phyloP scores from a whole-genome alignment of 2,113 vertebrate genomes.

The Thryonomys swinderianus region DNA sequence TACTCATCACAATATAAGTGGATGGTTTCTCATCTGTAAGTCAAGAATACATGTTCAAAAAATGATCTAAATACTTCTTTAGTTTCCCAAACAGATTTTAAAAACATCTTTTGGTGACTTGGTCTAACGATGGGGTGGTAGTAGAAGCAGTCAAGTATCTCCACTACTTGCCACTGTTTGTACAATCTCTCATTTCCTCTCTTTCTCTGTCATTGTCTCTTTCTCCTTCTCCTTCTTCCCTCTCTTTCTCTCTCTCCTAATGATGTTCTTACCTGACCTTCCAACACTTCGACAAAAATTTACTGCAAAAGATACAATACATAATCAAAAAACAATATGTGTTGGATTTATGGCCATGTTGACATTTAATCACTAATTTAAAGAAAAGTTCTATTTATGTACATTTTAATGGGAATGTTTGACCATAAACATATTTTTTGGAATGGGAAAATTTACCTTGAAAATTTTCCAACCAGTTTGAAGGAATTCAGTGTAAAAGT shows the following conservation, averaged over 20 bases:
- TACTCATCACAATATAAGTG: background rate
- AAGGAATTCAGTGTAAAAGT: background rate
- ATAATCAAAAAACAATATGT: background rate
- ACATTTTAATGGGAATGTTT: background rate
- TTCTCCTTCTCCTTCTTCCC: background rate
- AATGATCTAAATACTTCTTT: background rate
- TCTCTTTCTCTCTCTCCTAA: background rate
- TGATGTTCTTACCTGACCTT: background rate
- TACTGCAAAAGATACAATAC: background rate
- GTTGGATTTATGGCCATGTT: background rate
- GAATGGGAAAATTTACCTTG: background rate
- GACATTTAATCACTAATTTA: background rate
- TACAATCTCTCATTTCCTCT: background rate
- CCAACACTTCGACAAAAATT: background rate
- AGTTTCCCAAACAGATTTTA: background rate
- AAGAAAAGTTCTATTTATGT: background rate
- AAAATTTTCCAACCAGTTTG: background rate
- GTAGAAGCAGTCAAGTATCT: background rate
- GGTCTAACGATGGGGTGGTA: background rate
- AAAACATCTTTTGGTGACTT: background rate
- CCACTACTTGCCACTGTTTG: background rate
- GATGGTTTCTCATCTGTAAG: background rate
- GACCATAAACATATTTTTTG: background rate
- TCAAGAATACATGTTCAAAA: background rate
- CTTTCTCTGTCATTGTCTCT: background rate